phyloP scores from a whole-genome alignment of 1,140 invertebrate genomes.

The Xylocopa sonorina region DNA sequence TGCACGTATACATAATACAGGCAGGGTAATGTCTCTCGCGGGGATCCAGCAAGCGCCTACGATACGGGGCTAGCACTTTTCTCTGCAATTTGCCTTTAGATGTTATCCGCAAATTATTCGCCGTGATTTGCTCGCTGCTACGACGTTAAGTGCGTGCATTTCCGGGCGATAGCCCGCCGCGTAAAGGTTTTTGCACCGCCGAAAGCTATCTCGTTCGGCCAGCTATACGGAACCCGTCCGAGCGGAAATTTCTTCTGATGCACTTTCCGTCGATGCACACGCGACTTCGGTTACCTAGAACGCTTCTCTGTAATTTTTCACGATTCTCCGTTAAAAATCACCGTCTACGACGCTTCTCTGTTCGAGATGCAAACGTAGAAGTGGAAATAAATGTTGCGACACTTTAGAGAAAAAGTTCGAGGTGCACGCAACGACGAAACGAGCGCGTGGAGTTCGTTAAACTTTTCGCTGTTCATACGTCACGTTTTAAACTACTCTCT shows the following conservation, averaged over 20 bases:
- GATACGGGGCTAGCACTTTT: slow-evolving; percentile 54
- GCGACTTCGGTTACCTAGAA: too few relatives aligned
- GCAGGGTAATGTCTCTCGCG: slow-evolving; percentile 38
- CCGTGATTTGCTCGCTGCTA: background rate
- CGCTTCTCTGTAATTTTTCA: too few relatives aligned
- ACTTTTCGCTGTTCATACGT: too few relatives aligned
- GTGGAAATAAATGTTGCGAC: too few relatives aligned
- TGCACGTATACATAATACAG: slow-evolving; percentile 39
- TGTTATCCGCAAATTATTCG: slow-evolving; percentile 31
- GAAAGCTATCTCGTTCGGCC: background rate
- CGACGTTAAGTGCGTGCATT: background rate
- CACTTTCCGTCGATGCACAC: background rate
- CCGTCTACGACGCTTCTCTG: too few relatives aligned
- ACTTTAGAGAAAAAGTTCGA: too few relatives aligned
- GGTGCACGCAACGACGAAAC: too few relatives aligned
- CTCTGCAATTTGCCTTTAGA: slow-evolving; percentile 55
- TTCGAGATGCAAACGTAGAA: too few relatives aligned
- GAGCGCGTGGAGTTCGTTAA: too few relatives aligned
- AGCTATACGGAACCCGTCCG: background rate
- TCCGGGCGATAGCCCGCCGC: too few relatives aligned
- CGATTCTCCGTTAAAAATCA: too few relatives aligned
- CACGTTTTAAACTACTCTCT: background rate
- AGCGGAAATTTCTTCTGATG: background rate
- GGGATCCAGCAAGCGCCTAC: slow-evolving; percentile 28
- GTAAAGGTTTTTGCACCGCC: background rate